phyloP scores from a whole-genome alignment of 2,113 vertebrate genomes.

The Chamaetylas fuelleborni region DNA sequence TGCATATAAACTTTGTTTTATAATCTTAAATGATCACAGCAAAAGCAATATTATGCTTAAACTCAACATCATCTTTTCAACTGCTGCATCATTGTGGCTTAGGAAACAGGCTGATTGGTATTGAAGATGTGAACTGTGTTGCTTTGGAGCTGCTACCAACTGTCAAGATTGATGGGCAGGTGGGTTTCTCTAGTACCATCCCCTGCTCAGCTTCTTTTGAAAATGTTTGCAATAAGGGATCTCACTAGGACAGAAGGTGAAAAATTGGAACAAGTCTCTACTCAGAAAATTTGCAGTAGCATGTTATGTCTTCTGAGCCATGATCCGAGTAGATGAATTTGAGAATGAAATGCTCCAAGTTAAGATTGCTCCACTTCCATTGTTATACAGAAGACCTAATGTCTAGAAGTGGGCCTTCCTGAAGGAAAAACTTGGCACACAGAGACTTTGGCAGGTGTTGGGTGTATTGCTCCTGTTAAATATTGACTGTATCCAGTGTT shows the following conservation, averaged over 20 bases:
- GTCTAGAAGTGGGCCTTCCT: not conserved
- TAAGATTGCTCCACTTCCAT: not conserved
- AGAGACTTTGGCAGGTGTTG: not conserved
- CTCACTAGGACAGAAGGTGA: not conserved
- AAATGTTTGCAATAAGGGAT: not conserved
- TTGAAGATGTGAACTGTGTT: not conserved
- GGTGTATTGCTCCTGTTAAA: not conserved
- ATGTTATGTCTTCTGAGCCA: not conserved
- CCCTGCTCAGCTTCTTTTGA: not conserved
- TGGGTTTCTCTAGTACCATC: not conserved
- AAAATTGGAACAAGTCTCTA: not conserved
- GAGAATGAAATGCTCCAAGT: not conserved
- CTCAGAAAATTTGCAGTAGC: not conserved
- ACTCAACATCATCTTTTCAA: not conserved
- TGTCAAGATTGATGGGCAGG: not conserved
- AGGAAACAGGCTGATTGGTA: not conserved
- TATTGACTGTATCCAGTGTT: not conserved
- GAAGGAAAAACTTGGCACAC: not conserved
- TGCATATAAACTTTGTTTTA: not conserved
- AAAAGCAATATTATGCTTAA: not conserved
- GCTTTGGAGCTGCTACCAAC: accelerated
- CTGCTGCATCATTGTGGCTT: not conserved
- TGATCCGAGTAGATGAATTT: not conserved
- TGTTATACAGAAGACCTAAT: not conserved
- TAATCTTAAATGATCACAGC: not conserved